phyloP scores from a whole-genome alignment of 2,113 vertebrate species.

The Vireo altiloquus region DNA sequence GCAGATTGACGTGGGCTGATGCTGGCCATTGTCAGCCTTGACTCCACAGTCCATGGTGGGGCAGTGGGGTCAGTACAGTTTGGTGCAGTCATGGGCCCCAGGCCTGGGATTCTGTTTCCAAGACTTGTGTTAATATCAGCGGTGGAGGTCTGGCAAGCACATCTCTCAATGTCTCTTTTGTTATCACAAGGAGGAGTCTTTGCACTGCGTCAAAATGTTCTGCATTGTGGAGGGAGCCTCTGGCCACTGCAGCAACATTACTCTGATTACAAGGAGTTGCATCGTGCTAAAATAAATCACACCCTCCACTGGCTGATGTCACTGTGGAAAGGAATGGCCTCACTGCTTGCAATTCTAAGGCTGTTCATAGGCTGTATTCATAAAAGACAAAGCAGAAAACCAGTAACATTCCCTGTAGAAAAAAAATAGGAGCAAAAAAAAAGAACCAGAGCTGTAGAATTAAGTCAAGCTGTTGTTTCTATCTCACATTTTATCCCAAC shows the following conservation, averaged over 20 bases:
- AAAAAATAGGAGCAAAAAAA: background rate
- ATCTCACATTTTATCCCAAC: background rate
- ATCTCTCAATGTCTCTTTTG: background rate
- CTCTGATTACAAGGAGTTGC: background rate
- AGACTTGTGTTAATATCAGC: accelerated
- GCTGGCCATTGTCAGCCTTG: background rate
- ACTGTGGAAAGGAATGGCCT: background rate
- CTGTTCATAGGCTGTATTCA: background rate
- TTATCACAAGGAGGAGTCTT: background rate
- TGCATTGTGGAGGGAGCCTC: background rate
- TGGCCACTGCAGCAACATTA: background rate
- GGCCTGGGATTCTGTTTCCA: background rate
- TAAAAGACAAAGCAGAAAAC: background rate
- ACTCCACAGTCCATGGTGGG: background rate
- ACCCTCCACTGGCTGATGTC: background rate
- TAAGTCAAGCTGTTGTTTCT: background rate
- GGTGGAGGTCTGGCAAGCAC: background rate
- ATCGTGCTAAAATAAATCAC: background rate
- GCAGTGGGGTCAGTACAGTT: accelerated
- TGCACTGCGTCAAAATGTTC: background rate
- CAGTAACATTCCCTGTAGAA: background rate
- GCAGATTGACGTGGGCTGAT: background rate
- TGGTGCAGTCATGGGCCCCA: background rate
- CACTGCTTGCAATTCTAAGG: background rate
- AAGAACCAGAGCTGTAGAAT: background rate